Percentiles rank a stretch among this genome's conserved stretches.
Conservation (phyloP, 1,140 invertebrate species). For the Orussus abietinus region DNA sequence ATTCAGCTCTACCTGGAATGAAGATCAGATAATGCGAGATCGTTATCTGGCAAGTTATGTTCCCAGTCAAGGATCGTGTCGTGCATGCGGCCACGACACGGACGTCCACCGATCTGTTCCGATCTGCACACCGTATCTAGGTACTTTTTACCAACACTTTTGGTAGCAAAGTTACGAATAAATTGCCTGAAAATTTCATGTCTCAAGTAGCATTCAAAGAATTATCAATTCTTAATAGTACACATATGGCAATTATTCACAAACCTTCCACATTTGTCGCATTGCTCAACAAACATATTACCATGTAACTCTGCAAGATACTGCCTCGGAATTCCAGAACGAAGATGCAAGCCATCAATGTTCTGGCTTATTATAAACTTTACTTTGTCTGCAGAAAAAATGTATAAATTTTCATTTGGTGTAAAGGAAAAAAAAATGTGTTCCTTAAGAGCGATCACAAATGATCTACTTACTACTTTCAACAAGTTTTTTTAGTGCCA, state of each 20-base stretch:
- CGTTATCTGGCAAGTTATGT: slow-evolving; percentile 85
- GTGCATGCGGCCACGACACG: slow-evolving; percentile 79
- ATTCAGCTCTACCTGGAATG: slow-evolving; percentile 71
- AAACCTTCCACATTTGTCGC: slow-evolving; percentile 84
- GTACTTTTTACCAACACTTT: slow-evolving; percentile 88
- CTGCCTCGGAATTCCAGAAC: slow-evolving; percentile 77
- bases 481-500: slow-evolving; percentile 82
- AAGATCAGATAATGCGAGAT: slow-evolving; percentile 80
- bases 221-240: slow-evolving; percentile 7
- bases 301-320: slow-evolving; percentile 93
- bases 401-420: slow-evolving; percentile 1
- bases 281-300: slow-evolving; percentile 97
- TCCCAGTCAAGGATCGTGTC: slow-evolving; percentile 99
- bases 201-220: slow-evolving; percentile 5
- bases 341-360: slow-evolving; percentile 95
- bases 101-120: slow-evolving; percentile 59
- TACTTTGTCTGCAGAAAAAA: slow-evolving; percentile 59
- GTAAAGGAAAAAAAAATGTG: background rate
- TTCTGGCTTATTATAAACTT: slow-evolving; percentile 95
- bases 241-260: slow-evolving; percentile 16
- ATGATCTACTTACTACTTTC: slow-evolving; percentile 53
- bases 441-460: too few species aligned
- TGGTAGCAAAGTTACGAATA: slow-evolving; percentile 71
- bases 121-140: slow-evolving; percentile 74
- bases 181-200: slow-evolving; percentile 66